Base-by-base conservation (phyloP, 2,888 invertebrate species). In the Beris morrisii region DNA sequence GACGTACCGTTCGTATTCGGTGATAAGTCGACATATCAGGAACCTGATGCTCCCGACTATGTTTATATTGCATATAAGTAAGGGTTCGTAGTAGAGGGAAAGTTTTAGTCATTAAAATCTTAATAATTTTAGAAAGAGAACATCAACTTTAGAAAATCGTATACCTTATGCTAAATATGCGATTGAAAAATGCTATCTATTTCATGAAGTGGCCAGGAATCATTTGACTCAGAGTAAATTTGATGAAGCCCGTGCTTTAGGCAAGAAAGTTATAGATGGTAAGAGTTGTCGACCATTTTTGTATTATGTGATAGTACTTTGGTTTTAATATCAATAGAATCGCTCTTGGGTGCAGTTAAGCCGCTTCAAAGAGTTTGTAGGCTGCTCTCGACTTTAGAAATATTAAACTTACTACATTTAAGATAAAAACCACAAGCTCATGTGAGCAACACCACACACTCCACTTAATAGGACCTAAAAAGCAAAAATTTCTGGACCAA, bases 1-100 rank as follows among this genome's bases (percentile, higher is more conserved):
- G n/a, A 38, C 4, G 50, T 59, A 6, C 69, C 70, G 2, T 76
- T 70, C 54, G 71, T 75, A 0, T 79, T 79, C 46, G 79, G 79
- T 0, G 74, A 79, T 69, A 76, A 70, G 5, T 66, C 74, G 3
- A 77, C 73, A 12, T 70, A 71, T 71, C 70, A 70, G 28, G 69
- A 74, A 50, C 71, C 73, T 1, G 71, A 70, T 68, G 66, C 70
- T 3, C 66, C 57, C 0, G 78, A 79, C 68, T 68, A 71, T 44
- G 71, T 70, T 13, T 56, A 72, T 32, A 70, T 74, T 9, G 71
- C 70, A 3, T 74, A 75, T 57, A 76, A 73, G 79, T 79, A 65
- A 59, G 55, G 13, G 30, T 38, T 4, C 15, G 38, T 57, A 44
- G 30, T 7, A n/a, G n/a, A n/a, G 2, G 22, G 22, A 22, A 2